Conservation (phyloP, 2,888 invertebrate species). For the Spodoptera littoralis region DNA sequence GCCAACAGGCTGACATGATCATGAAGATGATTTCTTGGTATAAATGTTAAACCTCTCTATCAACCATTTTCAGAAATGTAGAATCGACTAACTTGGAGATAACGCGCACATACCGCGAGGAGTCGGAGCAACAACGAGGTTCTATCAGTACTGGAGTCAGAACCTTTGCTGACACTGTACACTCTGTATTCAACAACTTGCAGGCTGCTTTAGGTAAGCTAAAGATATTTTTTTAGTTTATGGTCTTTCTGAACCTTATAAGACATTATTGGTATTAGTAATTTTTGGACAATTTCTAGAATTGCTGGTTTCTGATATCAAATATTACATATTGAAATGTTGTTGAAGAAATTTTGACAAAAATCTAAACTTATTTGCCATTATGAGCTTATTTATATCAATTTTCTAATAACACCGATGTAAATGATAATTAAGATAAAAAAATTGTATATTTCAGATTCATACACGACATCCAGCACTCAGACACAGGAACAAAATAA, state of each 20-base stretch:
- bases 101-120: constrained; percentile 66
- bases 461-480: constrained; percentile 62
- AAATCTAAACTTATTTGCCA: too few relatives aligned
- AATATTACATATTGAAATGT: too few relatives aligned
- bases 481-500: constrained; percentile 65
- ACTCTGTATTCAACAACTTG: constrained; percentile 53
- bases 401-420: too few relatives aligned
- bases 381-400: too few relatives aligned
- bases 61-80: constrained; percentile 64
- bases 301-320: too few relatives aligned
- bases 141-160: constrained; percentile 49
- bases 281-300: too few relatives aligned
- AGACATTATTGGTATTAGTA: too few relatives aligned
- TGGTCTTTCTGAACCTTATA: too few relatives aligned
- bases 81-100: constrained; percentile 76
- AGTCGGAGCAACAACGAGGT: constrained; percentile 64
- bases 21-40: too few relatives aligned
- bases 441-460: constrained; percentile 64
- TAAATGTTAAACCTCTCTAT: too few relatives aligned
- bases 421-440: not conserved
- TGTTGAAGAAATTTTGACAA: too few relatives aligned
- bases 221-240: not conserved
- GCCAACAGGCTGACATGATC: too few relatives aligned
- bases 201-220: constrained; percentile 63
- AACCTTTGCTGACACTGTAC: constrained; percentile 50